Evolutionary conservation across 2,113 vertebrate genomes (phyloP).

Genomic region (Nycticebus coucang): DNA sequence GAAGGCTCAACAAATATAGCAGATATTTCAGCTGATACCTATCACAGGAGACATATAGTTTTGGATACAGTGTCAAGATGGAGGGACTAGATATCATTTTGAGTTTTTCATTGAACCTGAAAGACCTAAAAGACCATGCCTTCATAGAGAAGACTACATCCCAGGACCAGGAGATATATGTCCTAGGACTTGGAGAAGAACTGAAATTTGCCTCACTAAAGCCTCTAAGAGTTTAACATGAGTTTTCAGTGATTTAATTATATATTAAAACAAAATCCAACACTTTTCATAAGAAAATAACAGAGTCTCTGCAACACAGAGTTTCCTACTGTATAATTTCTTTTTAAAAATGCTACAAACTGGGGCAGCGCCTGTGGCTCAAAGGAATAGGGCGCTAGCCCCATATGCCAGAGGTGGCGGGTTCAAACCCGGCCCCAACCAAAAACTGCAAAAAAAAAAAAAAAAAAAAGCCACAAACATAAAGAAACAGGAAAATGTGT

Average conservation of each 20-base stretch:
- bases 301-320: background rate
- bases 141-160: rapidly evolving
- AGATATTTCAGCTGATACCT: background rate
- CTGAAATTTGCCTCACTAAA: background rate
- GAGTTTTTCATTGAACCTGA: background rate
- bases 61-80: background rate
- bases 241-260: background rate
- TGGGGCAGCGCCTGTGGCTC: too few relatives aligned
- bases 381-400: too few relatives aligned
- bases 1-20: background rate
- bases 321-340: too few relatives aligned
- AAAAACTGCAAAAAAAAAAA: too few relatives aligned
- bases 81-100: background rate
- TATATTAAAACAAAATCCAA: background rate
- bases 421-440: too few relatives aligned
- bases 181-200: background rate
- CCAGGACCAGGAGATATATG: background rate
- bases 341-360: too few relatives aligned
- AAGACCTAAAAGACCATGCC: background rate
- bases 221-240: background rate
- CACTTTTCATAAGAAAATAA: background rate
- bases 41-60: background rate
- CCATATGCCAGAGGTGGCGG: too few relatives aligned
- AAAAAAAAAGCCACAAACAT: too few relatives aligned
- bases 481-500: background rate